Base-by-base conservation (phyloP, 2,113 vertebrate genomes). In the Coptodon rendalli region DNA sequence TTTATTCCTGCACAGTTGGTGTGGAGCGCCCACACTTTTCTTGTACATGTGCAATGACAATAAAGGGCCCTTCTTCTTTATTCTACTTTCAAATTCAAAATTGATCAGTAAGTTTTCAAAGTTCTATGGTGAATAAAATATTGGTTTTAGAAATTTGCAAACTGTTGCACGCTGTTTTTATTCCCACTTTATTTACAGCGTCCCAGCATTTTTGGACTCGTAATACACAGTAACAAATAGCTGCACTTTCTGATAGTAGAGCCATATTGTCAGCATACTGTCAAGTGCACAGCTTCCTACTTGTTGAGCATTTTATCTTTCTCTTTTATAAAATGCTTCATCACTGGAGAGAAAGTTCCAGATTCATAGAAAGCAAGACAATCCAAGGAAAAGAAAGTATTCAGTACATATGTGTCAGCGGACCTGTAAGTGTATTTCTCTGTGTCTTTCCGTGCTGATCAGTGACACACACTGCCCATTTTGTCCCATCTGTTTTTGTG, bases 401-500 rank as follows among this genome's bases (percentile, higher is more conserved):
- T 31, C 27, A 50, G 71, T 78, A 50, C 16, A 50, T 61, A 59
- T 81, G 63, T 87, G 61, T 50, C 19, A 4, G 68, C 3, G 10
- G 61, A 53, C 24, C 1, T 16, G 14, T 56, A 52, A 56, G 24
- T 63, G 71, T 50, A n/a, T 80, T 73, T 85, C 27, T 38, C 56
- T 86, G 73, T 86, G 79, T 86, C 24, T 90, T 76, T 91, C 50
- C 9, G 22, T 80, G 61, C 17, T 38, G 29, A 89, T 92, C 80
- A 10, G 78, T 91, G 81, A 90, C 89, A 76, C 88, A 56, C 71
- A 93, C 83, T 80, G 82, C 82, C 84, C 56, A 59, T 86, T 94
- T 92, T 81, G 76, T 82, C 80, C 85, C 76, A 59, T 90, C 81
- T 87, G 84, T 86, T 93, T 91, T 85, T 87, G 80, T 85, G 84